phyloP scores from a whole-genome alignment of 2,113 vertebrate species.

The Limnothrissa miodon region DNA sequence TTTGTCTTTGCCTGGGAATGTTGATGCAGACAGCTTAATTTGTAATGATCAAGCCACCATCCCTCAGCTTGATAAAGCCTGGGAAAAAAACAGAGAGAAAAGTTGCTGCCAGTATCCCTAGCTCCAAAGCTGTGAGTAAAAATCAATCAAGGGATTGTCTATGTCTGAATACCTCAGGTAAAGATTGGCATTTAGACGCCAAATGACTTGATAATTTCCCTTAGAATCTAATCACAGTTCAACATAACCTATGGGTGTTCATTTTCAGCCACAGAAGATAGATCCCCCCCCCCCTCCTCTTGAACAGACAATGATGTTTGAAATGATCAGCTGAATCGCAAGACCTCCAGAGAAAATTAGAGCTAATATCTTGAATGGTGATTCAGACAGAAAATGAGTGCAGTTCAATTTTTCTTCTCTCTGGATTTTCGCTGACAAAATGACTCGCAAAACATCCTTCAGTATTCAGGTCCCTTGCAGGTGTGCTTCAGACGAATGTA shows the following conservation, averaged over 20 bases:
- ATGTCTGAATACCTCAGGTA: not conserved
- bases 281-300: too few species aligned
- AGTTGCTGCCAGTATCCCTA: not conserved
- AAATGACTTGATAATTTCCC: conserved; percentile 7
- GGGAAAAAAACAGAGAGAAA: not conserved
- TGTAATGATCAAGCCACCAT: not conserved
- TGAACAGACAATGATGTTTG: not conserved
- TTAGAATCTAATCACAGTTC: conserved; percentile 13
- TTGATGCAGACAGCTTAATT: not conserved
- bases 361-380: not conserved
- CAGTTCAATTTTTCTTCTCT: not conserved
- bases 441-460: not conserved
- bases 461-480: not conserved
- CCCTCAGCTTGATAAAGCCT: not conserved
- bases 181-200: not conserved
- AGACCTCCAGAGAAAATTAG: not conserved
- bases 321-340: not conserved
- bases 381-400: not conserved
- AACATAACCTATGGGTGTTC: conserved; percentile 13
- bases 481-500: not conserved
- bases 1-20: not conserved
- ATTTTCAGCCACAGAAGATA: not conserved
- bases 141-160: conserved; percentile 6
- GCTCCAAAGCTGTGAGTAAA: not conserved
- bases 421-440: not conserved